These are phyloP conservation scores for Asteroscopus sphinx DNA, from an alignment of 2,888 invertebrate genomes.

Conservation along the genomic window DNA sequence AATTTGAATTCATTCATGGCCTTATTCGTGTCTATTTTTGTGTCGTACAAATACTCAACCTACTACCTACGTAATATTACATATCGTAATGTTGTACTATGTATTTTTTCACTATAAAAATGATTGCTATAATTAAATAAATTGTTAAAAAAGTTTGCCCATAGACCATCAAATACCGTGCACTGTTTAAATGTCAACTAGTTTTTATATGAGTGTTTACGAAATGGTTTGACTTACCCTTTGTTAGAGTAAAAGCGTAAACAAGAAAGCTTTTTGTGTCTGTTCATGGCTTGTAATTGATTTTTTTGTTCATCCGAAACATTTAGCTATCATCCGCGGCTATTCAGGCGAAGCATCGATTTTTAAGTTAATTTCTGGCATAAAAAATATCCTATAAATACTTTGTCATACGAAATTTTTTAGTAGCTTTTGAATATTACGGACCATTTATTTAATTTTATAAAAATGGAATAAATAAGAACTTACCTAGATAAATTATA, in stretches of 20 bases:
- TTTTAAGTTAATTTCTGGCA: too few species aligned
- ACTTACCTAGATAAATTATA: too few species aligned
- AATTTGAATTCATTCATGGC: slow-evolving; percentile 6
- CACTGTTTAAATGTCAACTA: slow-evolving; percentile 13
- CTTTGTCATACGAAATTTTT: not conserved
- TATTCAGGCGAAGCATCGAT: slow-evolving; percentile 32
- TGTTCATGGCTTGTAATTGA: slow-evolving; percentile 34
- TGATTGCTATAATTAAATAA: too few species aligned
- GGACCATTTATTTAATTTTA: too few species aligned
- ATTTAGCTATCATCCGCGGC: slow-evolving; percentile 26
- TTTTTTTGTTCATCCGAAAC: slow-evolving; percentile 31
- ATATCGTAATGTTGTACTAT: too few species aligned
- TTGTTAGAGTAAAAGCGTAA: slow-evolving; percentile 40
- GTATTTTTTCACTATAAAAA: too few species aligned
- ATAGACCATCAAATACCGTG: not conserved
- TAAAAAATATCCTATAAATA: not conserved
- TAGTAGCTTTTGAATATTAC: too few species aligned
- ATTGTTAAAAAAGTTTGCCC: too few species aligned
- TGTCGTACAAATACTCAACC: not conserved
- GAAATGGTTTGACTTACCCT: slow-evolving; percentile 18
- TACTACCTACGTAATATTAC: not conserved
- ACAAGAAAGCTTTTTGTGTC: slow-evolving; percentile 38
- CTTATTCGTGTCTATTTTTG: slow-evolving; percentile 5
- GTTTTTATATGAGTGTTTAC: slow-evolving; percentile 9
- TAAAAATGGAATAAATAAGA: too few species aligned